A percentile compares a stretch with the other conserved stretches of the same genome.
These are phyloP conservation scores for Brachionus manjavacas DNA, from an alignment of 1,140 invertebrate genomes.

Conservation along the genomic window DNA sequence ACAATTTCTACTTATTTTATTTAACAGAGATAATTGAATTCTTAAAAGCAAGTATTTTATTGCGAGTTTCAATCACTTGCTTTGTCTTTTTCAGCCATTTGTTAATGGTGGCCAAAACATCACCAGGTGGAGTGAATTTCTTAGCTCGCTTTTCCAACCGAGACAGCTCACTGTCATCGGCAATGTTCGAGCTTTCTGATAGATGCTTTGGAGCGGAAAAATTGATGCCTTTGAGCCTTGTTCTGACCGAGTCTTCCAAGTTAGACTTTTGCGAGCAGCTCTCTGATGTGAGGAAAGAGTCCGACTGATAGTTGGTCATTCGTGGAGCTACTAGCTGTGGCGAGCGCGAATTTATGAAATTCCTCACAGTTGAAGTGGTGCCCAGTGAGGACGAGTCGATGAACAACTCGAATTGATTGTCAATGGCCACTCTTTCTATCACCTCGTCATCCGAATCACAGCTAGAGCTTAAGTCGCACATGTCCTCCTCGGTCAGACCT, in stretches of 20 bases:
- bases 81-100: conserved; percentile 27
- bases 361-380: neutral
- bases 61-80: conserved; percentile 30
- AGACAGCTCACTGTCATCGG: neutral
- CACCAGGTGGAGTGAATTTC: neutral
- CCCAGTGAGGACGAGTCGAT: neutral
- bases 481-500: neutral
- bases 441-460: neutral
- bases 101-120: conserved; percentile 27
- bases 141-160: neutral
- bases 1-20: too few relatives aligned
- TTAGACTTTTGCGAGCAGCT: neutral
- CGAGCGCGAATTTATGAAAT: neutral
- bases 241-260: neutral
- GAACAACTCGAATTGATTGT: neutral
- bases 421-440: conserved; percentile 1
- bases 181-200: neutral
- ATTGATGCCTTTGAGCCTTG: neutral
- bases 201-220: neutral
- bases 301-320: neutral
- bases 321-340: neutral
- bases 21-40: conserved; percentile 9
- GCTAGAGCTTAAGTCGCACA: neutral
- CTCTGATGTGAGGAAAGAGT: neutral
- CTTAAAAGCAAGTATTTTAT: conserved; percentile 34